phyloP scores from a whole-genome alignment of 2,113 vertebrate genomes.

The Theristicus caerulescens region DNA sequence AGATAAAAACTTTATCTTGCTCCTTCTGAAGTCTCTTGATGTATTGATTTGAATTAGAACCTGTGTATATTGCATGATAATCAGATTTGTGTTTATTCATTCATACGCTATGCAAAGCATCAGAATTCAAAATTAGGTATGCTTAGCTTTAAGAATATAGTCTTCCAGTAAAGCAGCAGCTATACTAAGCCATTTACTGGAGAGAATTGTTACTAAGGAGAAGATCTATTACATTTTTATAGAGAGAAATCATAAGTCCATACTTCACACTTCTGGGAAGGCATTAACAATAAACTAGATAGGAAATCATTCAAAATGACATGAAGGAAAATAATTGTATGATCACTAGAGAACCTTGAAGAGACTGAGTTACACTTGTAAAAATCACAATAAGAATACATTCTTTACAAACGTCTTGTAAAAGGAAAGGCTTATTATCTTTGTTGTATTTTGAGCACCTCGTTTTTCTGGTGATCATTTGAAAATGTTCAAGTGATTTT shows the following conservation, averaged over 20 bases:
- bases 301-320: conserved; percentile 44
- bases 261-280: conserved; percentile 43
- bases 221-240: conserved; percentile 37
- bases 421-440: conserved; percentile 7
- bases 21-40: neutral
- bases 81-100: neutral
- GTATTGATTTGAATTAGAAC: neutral
- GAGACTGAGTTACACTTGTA: conserved; percentile 4
- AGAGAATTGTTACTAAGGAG: neutral
- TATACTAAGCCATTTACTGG: neutral
- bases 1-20: neutral
- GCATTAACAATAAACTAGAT: conserved; percentile 45
- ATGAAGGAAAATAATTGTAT: conserved; percentile 19
- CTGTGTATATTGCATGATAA: neutral
- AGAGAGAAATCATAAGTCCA: conserved; percentile 19
- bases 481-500: neutral
- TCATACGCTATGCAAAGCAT: neutral
- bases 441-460: conserved; percentile 17
- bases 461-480: neutral
- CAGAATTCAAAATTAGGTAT: neutral
- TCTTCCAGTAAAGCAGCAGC: neutral
- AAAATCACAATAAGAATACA: conserved; percentile 12
- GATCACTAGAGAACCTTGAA: neutral
- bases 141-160: neutral
- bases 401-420: conserved; percentile 16